A percentile compares a stretch with the other conserved stretches of the same genome.
Evolutionary conservation across 1,140 invertebrate species (phyloP).

Genomic region (Pseudachorutes palmiensis): DNA sequence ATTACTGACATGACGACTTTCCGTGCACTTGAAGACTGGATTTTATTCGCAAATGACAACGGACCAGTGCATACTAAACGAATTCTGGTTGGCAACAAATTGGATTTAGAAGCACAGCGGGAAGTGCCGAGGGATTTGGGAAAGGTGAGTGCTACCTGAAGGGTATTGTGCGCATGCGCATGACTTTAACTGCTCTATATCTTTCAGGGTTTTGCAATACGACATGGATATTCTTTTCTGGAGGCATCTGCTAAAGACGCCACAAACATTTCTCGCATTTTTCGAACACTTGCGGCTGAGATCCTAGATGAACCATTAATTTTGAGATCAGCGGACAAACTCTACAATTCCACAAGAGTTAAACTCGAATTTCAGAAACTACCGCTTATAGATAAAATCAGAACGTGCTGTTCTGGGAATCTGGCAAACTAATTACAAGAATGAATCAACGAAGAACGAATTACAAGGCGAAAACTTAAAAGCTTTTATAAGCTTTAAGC

Average conservation of each 20-base stretch:
- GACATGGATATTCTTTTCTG: not conserved
- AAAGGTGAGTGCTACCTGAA: too few species aligned
- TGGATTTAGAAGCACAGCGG: not conserved
- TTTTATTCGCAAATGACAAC: not conserved
- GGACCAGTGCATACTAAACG: not conserved
- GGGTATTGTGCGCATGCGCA: not conserved
- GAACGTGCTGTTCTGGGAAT: too few species aligned
- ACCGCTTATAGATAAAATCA: too few species aligned
- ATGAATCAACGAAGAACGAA: too few species aligned
- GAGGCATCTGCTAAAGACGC: constrained; percentile 7
- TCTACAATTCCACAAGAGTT: not conserved
- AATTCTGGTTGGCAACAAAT: constrained; percentile 6
- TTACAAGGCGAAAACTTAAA: too few species aligned
- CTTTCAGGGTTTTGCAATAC: not conserved
- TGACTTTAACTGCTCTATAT: not conserved
- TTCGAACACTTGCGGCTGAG: constrained; percentile 3
- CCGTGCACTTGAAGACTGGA: not conserved
- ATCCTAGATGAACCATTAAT: constrained; percentile 1
- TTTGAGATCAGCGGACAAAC: not conserved
- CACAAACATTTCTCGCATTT: not conserved
- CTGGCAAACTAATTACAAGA: too few species aligned
- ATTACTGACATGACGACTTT: constrained; percentile 5
- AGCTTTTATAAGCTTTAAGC: too few species aligned
- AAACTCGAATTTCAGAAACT: too few species aligned
- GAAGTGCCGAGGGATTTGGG: not conserved